Conservation (phyloP, 2,888 invertebrate genomes). For the Elaeidobius kamerunicus region DNA sequence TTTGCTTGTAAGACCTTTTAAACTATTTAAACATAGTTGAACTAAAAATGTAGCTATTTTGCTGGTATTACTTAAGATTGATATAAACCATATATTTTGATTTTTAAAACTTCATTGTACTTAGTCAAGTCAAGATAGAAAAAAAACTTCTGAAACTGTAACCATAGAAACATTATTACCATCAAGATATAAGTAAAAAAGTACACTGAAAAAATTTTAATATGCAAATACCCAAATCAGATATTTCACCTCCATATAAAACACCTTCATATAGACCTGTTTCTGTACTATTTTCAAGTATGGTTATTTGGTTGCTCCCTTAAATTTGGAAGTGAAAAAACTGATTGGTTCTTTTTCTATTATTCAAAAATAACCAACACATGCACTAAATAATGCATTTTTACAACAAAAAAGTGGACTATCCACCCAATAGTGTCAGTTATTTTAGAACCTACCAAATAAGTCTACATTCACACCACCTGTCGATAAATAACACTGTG, state of each 20-base stretch:
- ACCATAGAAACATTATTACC: constrained; percentile 12
- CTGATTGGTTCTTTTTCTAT: constrained; percentile 11
- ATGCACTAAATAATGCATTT: background rate
- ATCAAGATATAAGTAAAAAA: background rate
- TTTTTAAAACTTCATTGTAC: constrained; percentile 3
- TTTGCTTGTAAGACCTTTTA: background rate
- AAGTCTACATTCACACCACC: constrained; percentile 6
- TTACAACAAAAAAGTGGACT: background rate
- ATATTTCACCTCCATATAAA: constrained; percentile 9
- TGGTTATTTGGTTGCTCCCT: background rate
- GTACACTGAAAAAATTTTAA: background rate
- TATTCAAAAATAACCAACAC: constrained; percentile 15
- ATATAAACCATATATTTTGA: background rate
- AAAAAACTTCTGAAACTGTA: constrained; percentile 20
- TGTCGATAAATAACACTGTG: no score
- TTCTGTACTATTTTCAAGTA: no score
- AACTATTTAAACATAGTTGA: background rate
- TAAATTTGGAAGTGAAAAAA: constrained; percentile 11
- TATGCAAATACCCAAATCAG: constrained; percentile 7
- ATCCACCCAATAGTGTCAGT: constrained; percentile 1
- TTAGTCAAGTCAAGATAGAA: constrained; percentile 20
- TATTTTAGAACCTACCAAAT: background rate
- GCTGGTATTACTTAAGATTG: background rate
- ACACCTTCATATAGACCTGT: background rate
- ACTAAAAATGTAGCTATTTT: background rate